phyloP scores from a whole-genome alignment of 1,140 invertebrate species.

The Drosophila saltans region DNA sequence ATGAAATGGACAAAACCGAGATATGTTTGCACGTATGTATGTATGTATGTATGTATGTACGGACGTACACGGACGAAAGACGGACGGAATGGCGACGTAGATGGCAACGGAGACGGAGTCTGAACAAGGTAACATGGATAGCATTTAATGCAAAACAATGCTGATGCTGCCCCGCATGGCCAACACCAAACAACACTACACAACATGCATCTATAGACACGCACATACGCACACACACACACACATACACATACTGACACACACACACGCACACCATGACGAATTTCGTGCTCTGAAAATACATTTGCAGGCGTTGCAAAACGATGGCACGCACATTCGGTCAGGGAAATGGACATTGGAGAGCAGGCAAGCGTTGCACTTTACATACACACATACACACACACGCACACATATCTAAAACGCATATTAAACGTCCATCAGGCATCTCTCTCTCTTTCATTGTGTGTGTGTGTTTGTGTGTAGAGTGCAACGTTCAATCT shows the following conservation, averaged over 20 bases:
- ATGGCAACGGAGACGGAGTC: slow-evolving; percentile 12
- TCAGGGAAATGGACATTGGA: slow-evolving; percentile 17
- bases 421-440: slow-evolving; percentile 78
- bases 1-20: slow-evolving; percentile 12
- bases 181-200: slow-evolving; percentile 31
- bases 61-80: not conserved
- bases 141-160: slow-evolving; percentile 76
- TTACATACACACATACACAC: slow-evolving; percentile 34
- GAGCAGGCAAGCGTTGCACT: slow-evolving; percentile 51
- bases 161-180: slow-evolving; percentile 26
- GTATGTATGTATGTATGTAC: not conserved
- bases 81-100: not conserved
- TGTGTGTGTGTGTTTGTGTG: not conserved
- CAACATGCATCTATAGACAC: slow-evolving; percentile 1
- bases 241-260: slow-evolving; percentile 2
- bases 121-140: slow-evolving; percentile 66
- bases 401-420: slow-evolving; percentile 54
- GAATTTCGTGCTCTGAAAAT: slow-evolving; percentile 52
- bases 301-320: slow-evolving; percentile 76
- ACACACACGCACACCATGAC: slow-evolving; percentile 59
- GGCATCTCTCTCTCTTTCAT: slow-evolving; percentile 1
- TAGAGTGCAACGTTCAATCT: slow-evolving; percentile 61
- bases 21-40: not conserved
- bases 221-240: slow-evolving; percentile 4
- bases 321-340: slow-evolving; percentile 57